Evolutionary conservation across 2,797 vertebrate species (phyloP).

Genomic region (Dendrocincla fuliginosa): DNA sequence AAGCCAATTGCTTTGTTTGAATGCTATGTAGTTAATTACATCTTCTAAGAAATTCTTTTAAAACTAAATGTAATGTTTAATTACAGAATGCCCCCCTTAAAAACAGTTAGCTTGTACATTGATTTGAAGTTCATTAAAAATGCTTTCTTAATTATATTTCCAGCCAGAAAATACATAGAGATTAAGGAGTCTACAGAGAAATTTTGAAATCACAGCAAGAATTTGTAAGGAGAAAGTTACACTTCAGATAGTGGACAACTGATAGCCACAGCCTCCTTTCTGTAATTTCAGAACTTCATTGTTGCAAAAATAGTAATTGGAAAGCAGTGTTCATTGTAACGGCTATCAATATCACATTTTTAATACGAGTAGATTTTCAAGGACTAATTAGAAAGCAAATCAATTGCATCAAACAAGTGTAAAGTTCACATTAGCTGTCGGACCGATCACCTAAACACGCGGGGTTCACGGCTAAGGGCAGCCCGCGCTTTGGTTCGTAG

Average conservation of each 20-base stretch:
- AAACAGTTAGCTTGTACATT: slow-evolving; percentile 66
- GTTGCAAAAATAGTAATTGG: slow-evolving; percentile 67
- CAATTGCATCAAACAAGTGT: slow-evolving; percentile 43
- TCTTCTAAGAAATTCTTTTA: slow-evolving; percentile 72
- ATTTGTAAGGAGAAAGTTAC: slow-evolving; percentile 44
- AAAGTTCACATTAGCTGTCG: slow-evolving; percentile 1
- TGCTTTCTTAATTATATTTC: slow-evolving; percentile 66
- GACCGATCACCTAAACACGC: slow-evolving; percentile 69
- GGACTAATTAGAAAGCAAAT: slow-evolving; percentile 73
- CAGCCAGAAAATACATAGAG: slow-evolving; percentile 51
- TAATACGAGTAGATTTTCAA: slow-evolving; percentile 62
- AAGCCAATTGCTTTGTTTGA: slow-evolving; percentile 62
- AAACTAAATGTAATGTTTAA: slow-evolving; percentile 76
- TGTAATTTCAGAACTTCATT: background rate
- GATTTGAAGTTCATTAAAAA: slow-evolving; percentile 66
- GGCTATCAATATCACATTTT: slow-evolving; percentile 1
- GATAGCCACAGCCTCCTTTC: slow-evolving; percentile 21
- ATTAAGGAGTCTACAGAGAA: slow-evolving; percentile 35
- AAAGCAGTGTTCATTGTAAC: slow-evolving; percentile 57
- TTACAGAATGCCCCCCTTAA: slow-evolving; percentile 72
- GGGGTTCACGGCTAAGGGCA: slow-evolving; percentile 83
- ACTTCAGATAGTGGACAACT: slow-evolving; percentile 52
- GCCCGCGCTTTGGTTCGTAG: slow-evolving; percentile 86
- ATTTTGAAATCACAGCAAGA: slow-evolving; percentile 58
- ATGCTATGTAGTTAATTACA: slow-evolving; percentile 72